A percentile compares a stretch with the other conserved stretches of the same genome.
phyloP scores from a whole-genome alignment of 2,113 vertebrate genomes.

The Cinclus cinclus region DNA sequence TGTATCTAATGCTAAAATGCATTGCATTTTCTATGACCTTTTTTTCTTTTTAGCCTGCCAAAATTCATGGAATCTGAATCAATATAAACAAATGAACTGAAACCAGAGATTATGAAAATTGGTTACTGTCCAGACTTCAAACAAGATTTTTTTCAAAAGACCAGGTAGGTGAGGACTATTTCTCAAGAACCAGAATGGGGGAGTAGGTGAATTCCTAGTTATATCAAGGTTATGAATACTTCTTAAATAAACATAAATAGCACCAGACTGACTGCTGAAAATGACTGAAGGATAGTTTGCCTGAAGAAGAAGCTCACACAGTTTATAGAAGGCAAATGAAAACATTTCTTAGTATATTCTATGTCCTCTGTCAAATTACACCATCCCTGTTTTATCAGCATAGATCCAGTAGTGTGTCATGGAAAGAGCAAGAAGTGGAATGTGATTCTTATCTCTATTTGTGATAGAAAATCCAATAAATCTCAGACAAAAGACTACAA shows the following conservation, averaged over 20 bases:
- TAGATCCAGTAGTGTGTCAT: neutral
- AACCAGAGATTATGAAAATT: slow-evolving; percentile 21
- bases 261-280: neutral
- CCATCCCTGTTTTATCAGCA: neutral
- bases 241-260: neutral
- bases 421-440: neutral
- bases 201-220: neutral
- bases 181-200: neutral
- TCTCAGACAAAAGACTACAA: neutral
- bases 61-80: neutral
- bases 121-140: neutral
- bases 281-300: neutral
- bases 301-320: neutral
- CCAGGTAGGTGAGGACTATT: neutral
- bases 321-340: neutral
- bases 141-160: neutral
- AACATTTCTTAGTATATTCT: neutral
- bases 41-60: neutral
- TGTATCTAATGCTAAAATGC: neutral
- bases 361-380: neutral
- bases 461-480: slow-evolving; percentile 26
- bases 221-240: neutral
- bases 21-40: neutral
- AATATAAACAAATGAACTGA: slow-evolving; percentile 16
- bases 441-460: slow-evolving; percentile 25